phyloP scores from a whole-genome alignment of 2,113 vertebrate genomes.

The Pterocles burchelli region DNA sequence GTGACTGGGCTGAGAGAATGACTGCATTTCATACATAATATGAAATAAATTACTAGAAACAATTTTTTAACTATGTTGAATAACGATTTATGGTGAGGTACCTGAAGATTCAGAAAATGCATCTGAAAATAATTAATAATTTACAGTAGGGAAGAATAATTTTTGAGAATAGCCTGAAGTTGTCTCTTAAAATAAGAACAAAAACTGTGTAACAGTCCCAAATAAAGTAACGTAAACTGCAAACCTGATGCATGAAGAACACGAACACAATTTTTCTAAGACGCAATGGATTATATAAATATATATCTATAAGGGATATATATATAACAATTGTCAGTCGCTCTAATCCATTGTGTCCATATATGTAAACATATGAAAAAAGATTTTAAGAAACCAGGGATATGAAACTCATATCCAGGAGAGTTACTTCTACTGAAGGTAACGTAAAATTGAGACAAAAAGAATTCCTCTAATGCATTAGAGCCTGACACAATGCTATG shows the following conservation, averaged over 20 bases:
- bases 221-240: neutral
- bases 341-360: neutral
- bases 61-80: neutral
- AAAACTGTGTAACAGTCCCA: neutral
- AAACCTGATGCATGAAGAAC: neutral
- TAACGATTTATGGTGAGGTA: conserved; percentile 2
- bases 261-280: neutral
- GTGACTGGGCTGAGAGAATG: neutral
- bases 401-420: neutral
- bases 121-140: conserved; percentile 27
- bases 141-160: neutral
- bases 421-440: neutral
- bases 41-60: conserved; percentile 29
- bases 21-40: conserved; percentile 8
- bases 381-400: neutral
- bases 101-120: neutral
- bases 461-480: neutral
- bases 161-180: neutral
- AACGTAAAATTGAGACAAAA: neutral
- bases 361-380: neutral
- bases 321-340: neutral
- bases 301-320: neutral
- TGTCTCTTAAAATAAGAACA: neutral
- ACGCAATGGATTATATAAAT: neutral
- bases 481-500: neutral